Evolutionary conservation across 2,888 invertebrate genomes (phyloP).

Genomic region (Trachelus stipa): DNA sequence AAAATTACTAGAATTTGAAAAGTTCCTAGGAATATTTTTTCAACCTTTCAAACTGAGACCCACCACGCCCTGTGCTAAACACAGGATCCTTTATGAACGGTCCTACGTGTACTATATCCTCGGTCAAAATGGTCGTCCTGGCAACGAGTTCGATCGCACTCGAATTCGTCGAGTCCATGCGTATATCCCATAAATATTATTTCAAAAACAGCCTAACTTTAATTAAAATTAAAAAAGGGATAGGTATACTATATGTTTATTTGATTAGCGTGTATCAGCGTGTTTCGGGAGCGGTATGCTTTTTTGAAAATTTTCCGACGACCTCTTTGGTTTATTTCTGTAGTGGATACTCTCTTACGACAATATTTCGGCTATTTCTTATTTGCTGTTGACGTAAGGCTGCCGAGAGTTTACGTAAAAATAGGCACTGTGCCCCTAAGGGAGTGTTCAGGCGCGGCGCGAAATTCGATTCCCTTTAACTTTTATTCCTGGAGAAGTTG

Average conservation of each 20-base stretch:
- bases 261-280: background rate
- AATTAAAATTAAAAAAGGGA: background rate
- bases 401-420: conserved; percentile 21
- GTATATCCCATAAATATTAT: background rate
- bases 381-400: conserved; percentile 41
- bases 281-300: background rate
- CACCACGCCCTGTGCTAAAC: background rate
- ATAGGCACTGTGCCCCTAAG: background rate
- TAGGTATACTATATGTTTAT: background rate
- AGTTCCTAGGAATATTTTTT: background rate
- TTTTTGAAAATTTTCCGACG: background rate
- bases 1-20: background rate
- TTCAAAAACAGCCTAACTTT: background rate
- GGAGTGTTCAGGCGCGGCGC: background rate
- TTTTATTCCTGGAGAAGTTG: background rate
- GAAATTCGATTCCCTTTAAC: background rate
- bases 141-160: background rate
- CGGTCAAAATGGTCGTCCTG: background rate
- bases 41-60: background rate
- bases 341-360: conserved; percentile 31
- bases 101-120: background rate
- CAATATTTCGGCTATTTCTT: conserved; percentile 50
- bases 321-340: conserved; percentile 40
- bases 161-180: background rate
- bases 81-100: background rate